Conservation (phyloP, 2,797 vertebrate species). For the Xiphorhynchus erythropygius region DNA sequence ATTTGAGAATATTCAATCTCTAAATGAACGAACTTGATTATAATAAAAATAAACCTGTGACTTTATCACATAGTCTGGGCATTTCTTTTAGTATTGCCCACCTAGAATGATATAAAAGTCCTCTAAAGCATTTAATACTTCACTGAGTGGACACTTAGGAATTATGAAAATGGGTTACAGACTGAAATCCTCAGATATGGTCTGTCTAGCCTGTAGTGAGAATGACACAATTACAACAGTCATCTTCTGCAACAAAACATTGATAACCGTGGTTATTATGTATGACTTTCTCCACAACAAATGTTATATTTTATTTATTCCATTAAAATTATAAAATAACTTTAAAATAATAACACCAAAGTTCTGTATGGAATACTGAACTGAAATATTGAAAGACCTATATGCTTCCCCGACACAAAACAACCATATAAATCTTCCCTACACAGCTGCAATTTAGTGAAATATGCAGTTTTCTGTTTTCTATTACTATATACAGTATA, state of each 20-base stretch:
- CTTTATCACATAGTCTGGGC: background rate
- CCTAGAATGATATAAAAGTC: background rate
- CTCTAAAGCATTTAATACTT: background rate
- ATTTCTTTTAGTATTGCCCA: background rate
- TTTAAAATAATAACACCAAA: conserved; percentile 61
- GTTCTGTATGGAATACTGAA: conserved; percentile 52
- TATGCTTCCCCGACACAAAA: conserved; percentile 75
- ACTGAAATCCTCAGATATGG: background rate
- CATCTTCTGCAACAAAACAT: conserved; percentile 44
- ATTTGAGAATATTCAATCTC: background rate
- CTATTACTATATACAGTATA: conserved; percentile 82
- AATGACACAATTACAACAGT: conserved; percentile 45
- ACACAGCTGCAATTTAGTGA: conserved; percentile 79
- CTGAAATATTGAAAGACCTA: conserved; percentile 64
- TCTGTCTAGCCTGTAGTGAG: conserved; percentile 17
- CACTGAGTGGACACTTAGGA: conserved; percentile 6
- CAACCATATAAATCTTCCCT: conserved; percentile 76
- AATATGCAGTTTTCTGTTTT: conserved; percentile 81
- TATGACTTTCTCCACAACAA: conserved; percentile 34
- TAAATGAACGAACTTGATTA: conserved; percentile 18
- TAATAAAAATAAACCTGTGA: background rate
- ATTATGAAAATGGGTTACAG: conserved; percentile 26
- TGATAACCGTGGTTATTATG: conserved; percentile 52
- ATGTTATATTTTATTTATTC: conserved; percentile 47
- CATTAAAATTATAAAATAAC: conserved; percentile 66